Evolutionary conservation across 2,113 vertebrate species (phyloP).

Genomic region (Muntiacus muntjak): DNA sequence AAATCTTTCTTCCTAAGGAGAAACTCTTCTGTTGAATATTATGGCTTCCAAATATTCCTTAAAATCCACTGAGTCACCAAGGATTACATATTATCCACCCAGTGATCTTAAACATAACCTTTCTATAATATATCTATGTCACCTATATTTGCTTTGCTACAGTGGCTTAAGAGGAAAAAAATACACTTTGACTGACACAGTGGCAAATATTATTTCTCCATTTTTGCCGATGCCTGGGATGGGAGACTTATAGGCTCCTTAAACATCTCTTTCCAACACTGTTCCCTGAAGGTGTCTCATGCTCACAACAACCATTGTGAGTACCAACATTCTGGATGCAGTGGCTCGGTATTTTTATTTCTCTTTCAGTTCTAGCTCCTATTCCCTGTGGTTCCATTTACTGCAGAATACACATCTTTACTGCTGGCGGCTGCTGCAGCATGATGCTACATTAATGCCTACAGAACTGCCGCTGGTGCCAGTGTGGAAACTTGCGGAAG

Average conservation of each 20-base stretch:
- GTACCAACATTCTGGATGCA: background rate
- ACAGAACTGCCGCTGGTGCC: background rate
- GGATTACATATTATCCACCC: background rate
- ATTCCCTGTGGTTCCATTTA: background rate
- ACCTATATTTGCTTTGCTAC: background rate
- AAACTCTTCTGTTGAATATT: background rate
- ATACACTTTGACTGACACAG: background rate
- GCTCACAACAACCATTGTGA: background rate
- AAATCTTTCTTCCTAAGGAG: background rate
- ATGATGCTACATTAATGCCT: background rate
- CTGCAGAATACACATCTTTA: background rate
- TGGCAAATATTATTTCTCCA: background rate
- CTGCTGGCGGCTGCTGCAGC: background rate
- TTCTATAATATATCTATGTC: background rate
- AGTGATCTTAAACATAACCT: background rate
- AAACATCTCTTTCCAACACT: background rate
- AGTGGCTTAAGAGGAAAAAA: background rate
- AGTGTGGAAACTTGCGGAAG: background rate
- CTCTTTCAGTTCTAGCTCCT: background rate
- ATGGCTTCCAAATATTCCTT: background rate
- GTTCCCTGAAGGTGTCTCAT: background rate
- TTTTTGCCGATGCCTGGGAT: background rate
- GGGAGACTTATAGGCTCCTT: background rate
- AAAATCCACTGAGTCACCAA: background rate
- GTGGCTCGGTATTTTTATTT: background rate